Evolutionary conservation across 2,888 invertebrate genomes (phyloP).

Genomic region (Heliconius cydno): DNA sequence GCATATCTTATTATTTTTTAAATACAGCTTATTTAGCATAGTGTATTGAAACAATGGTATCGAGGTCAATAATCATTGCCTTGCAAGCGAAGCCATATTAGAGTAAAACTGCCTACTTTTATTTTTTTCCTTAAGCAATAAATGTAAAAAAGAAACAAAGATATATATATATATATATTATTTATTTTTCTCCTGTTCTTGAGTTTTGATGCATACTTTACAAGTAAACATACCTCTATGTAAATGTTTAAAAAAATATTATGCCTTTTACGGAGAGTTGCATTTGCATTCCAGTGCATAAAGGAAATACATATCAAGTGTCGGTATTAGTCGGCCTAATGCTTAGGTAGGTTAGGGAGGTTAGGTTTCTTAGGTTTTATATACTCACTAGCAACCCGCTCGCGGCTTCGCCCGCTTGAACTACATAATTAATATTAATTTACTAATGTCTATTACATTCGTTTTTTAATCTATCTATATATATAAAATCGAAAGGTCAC

Average conservation of each 20-base stretch:
- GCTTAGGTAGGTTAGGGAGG: not conserved
- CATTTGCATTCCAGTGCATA: slow-evolving; percentile 6
- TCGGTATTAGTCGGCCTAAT: slow-evolving; percentile 4
- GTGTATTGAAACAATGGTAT: slow-evolving; percentile 10
- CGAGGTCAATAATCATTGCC: slow-evolving; percentile 1
- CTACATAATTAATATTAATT: too few relatives aligned
- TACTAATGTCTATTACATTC: too few relatives aligned
- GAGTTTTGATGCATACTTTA: too few relatives aligned
- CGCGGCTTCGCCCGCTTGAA: too few relatives aligned
- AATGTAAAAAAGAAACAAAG: not conserved
- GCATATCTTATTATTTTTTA: not conserved
- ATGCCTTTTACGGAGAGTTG: not conserved
- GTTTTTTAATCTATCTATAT: too few relatives aligned
- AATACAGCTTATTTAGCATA: slow-evolving; percentile 12
- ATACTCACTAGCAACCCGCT: not conserved
- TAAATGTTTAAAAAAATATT: not conserved
- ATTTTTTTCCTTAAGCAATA: slow-evolving; percentile 2
- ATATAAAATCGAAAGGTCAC: too few relatives aligned
- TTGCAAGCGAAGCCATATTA: not conserved
- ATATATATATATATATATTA: too few relatives aligned
- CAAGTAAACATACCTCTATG: not conserved
- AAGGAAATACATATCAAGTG: slow-evolving; percentile 13
- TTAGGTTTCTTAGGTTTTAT: not conserved
- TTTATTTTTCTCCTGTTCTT: too few relatives aligned
- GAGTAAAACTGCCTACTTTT: not conserved